These are phyloP conservation scores for Parus major DNA, from an alignment of 2,113 vertebrate genomes.

Conservation along the genomic window DNA sequence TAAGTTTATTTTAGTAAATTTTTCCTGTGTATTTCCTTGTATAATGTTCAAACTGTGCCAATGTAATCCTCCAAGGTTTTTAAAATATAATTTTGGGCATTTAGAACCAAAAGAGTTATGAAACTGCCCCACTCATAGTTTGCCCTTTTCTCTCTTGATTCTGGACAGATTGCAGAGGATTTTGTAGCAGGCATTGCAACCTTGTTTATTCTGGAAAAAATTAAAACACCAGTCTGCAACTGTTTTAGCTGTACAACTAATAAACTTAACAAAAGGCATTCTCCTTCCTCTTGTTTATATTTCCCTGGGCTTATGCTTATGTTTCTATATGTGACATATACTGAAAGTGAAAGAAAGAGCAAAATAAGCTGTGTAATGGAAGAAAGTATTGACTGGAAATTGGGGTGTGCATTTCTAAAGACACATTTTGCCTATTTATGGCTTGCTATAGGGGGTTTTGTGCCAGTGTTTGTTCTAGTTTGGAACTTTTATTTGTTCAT, in stretches of 20 bases:
- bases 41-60: neutral
- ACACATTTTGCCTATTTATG: neutral
- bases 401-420: neutral
- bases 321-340: neutral
- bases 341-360: neutral
- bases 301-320: neutral
- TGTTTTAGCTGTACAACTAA: neutral
- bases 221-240: neutral
- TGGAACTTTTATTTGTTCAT: neutral
- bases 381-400: neutral
- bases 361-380: neutral
- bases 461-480: neutral
- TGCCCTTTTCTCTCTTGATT: neutral
- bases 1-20: neutral
- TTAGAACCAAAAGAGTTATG: neutral
- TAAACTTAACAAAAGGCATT: neutral
- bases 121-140: neutral
- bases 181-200: neutral
- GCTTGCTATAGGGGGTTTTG: fast-evolving
- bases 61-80: neutral
- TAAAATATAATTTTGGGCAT: neutral
- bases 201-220: neutral
- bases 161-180: neutral
- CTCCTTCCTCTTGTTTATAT: neutral
- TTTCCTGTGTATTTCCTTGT: neutral